Evolutionary conservation across 2,113 vertebrate genomes (phyloP), one percentile per base, ranked within the genome.

Genomic region (Plecotus auritus): DNA sequence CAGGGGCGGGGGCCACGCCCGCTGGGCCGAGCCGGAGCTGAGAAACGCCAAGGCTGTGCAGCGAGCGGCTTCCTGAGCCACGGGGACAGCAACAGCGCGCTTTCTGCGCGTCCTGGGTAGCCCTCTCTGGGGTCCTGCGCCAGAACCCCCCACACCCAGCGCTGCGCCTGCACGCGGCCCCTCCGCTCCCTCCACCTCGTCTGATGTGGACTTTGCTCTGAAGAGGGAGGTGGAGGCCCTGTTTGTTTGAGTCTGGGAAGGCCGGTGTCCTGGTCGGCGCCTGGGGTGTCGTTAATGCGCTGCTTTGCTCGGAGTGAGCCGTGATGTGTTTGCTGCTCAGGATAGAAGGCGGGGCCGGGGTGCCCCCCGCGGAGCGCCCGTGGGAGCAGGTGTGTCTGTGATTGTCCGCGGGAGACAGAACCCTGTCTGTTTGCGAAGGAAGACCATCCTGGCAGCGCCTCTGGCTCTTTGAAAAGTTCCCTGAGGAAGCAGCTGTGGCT

Each of bases 341-440:
- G 98, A 97, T 87, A 87, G 96, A 92, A 88, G 95, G 95, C 89
- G 94, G 95, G 77, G 95, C 54, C 54, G 61, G 96, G 94, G 54
- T 56, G 20, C 54, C 54, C 6, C 54, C 18, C 20, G 7, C 18
- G 18, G 54, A 9, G 54, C 14, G 14, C 54, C 54, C 18, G 96
- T 92, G 66, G 96, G 94, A 98, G 97, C 98, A 97, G 98, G 98
- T 97, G 98, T 98, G 98, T 97, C 96, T 96, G 28, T 94, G 95
- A 97, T 96, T 96, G 96, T 94, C 89, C 95, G 86, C 89, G 40
- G 90, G 97, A 98, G 97, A 93, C 2, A 70, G 96, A 97, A 94
- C 37, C 1, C 94, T 94, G 96, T 93, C 98, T 98, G 97, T 83
- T 16, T 64, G 18, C 54, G 61, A 95, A 94, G 92, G 95, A 89